Conservation (phyloP, 2,113 vertebrate genomes). For the Galemys pyrenaicus region DNA sequence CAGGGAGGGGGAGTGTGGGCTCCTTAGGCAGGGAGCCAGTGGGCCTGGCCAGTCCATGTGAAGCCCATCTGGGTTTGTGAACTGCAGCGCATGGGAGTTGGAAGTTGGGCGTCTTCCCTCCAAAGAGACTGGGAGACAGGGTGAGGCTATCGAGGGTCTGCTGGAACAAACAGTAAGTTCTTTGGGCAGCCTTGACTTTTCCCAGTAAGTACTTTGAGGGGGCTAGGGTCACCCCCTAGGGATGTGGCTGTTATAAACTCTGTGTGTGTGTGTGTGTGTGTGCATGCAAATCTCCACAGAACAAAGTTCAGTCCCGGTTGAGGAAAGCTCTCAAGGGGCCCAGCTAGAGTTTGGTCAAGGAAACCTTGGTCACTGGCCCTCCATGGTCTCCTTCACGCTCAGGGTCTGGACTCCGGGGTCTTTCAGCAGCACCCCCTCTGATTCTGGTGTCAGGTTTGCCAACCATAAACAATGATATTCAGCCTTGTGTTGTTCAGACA, state of each 20-base stretch:
- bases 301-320: background rate
- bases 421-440: background rate
- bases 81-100: background rate
- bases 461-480: background rate
- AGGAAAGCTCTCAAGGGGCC: background rate
- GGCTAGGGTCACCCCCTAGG: background rate
- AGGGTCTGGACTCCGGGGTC: background rate
- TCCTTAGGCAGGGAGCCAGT: background rate
- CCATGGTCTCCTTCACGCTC: accelerated
- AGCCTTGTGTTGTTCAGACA: background rate
- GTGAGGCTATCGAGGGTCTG: background rate
- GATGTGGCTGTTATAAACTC: background rate
- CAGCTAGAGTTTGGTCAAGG: background rate
- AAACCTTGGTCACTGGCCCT: background rate
- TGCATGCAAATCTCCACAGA: background rate
- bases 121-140: background rate
- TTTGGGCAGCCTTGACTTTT: background rate
- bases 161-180: background rate
- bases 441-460: background rate
- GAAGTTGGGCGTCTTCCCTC: background rate
- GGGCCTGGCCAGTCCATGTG: too few relatives aligned
- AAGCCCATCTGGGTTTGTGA: background rate
- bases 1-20: background rate
- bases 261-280: background rate
- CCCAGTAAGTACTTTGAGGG: background rate